Base-by-base conservation (phyloP, 2,797 vertebrate species). In the Megalops cyprinoides region DNA sequence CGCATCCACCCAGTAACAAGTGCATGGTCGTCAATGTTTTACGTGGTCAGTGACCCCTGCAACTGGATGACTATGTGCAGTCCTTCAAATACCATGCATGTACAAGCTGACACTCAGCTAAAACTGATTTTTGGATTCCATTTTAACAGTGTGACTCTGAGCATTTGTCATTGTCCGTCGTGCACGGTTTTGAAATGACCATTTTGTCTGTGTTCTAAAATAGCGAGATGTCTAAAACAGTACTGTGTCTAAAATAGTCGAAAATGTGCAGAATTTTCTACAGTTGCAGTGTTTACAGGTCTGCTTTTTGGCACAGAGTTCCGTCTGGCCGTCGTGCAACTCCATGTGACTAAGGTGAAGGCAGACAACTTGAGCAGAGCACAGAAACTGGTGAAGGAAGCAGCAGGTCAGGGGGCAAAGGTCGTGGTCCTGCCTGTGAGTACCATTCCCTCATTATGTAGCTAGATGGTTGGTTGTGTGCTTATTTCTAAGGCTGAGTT, bases 401-500 rank as follows among this genome's bases (percentile, higher is more conserved):
- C 98, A 5, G 95, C 97, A 1, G 87, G 87, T 1, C 93, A 94
- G 80, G 97, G 96, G 80, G 94, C 97, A 83, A 89, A 95, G 12
- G 37, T 99, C 81, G 94, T 99, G 79, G 91, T 96, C 67, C 91
- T 99, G n/a, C 98, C 98, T 81, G 98, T 99, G 87, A 96, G 98
- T 95, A 85, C 78, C 69, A 49, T 44, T 46, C 18, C 31, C 74
- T 39, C 48, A 2, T 14, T 9, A 51, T 73, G 39, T 14, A 49
- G 15, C n/a, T n/a, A n/a, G n/a, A n/a, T n/a, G n/a, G n/a, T n/a
- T n/a, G n/a, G n/a, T n/a, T n/a, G n/a, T n/a, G n/a, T n/a, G n/a
- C n/a, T n/a, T n/a, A n/a, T n/a, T n/a, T n/a, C n/a, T 48, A 48
- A 10, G 46, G 46, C 46, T 48, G 10, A 48, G 46, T 48, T 4